A percentile compares a stretch with the other conserved stretches of the same genome.
These are phyloP conservation scores for Andrena trimmerana DNA, from an alignment of 2,888 invertebrate genomes.

Conservation along the genomic window DNA sequence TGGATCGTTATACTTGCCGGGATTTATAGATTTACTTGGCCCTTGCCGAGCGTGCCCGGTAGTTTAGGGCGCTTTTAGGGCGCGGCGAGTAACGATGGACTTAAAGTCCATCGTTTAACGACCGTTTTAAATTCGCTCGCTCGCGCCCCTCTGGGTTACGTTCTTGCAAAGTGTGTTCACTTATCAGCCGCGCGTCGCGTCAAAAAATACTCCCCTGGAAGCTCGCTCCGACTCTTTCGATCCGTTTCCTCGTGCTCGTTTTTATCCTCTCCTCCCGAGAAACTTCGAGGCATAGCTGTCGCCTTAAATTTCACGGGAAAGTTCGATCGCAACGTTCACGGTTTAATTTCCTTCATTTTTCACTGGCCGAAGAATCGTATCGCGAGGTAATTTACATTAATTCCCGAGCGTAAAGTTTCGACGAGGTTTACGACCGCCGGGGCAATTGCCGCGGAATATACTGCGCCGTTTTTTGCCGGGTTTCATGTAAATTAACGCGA, in stretches of 20 bases:
- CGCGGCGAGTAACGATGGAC: slow-evolving; percentile 66
- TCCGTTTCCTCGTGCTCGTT: background rate
- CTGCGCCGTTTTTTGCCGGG: slow-evolving; percentile 15
- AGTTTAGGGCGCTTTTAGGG: slow-evolving; percentile 70
- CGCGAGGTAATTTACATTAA: slow-evolving; percentile 27
- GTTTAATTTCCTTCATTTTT: slow-evolving; percentile 19
- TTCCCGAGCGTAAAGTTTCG: slow-evolving; percentile 12
- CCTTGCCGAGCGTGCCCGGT: slow-evolving; percentile 53
- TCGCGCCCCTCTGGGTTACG: slow-evolving; percentile 33
- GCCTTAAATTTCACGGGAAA: slow-evolving; percentile 8
- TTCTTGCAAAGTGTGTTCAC: slow-evolving; percentile 47
- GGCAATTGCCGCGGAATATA: slow-evolving; percentile 33
- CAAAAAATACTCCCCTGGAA: background rate
- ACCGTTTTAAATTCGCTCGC: slow-evolving; percentile 72
- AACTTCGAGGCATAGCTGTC: background rate
- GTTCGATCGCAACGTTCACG: background rate
- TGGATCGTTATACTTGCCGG: slow-evolving; percentile 72
- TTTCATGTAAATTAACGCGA: background rate
- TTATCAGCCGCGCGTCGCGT: slow-evolving; percentile 25
- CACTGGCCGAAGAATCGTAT: background rate
- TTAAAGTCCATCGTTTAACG: slow-evolving; percentile 73
- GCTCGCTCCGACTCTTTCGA: background rate
- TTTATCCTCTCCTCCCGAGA: background rate
- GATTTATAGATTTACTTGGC: slow-evolving; percentile 72
- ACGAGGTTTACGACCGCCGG: slow-evolving; percentile 32